Evolutionary conservation across 2,888 invertebrate genomes (phyloP), one percentile per base, ranked within the genome.

Genomic region (Eristalis pertinax): DNA sequence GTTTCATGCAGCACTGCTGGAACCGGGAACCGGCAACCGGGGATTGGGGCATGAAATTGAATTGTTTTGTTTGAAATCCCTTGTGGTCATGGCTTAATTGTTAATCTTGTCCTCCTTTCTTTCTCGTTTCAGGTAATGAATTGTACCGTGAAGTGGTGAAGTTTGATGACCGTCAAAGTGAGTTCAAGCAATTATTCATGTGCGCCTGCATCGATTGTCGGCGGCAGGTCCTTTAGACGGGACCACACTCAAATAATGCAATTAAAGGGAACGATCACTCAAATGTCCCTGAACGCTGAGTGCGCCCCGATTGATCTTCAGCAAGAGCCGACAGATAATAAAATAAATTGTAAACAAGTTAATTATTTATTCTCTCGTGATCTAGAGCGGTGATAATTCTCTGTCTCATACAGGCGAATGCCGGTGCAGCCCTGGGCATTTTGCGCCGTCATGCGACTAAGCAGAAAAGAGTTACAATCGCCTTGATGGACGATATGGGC

Each of bases 41-140:
- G 15, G 22, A 38, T n/a, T 2, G 50, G 38, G 11, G 26, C 64
- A 70, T 78, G 58, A 56, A 41, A 38, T 60, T 78, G 65, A 58
- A 78, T 72, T 70, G 64, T 67, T 43, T 65, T 60, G 22, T 22
- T 72, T 32, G 29, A 78, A 56, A 67, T 43, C 58, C 56, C 5
- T 63, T n/a, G 38, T 64, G 70, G 70, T 58, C 70, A 56, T 38
- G 56, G 63, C 11, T 65, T 76, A 70, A 65, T 58, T 65, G 24
- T 60, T 60, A 26, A 26, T 60, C 26, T 26, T 60, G 60, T 29
- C 60, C 11, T 58, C 19, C 22, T 65, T 50, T 60, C 56, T 50
- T 64, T 64, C 4, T 78, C 56, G 4, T 69, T 70, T 19, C 70
- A 70, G 41, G 70, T 78, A 78, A 77, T 70, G 50, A 77, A 77